Conservation (phyloP, 2,113 vertebrate species). For the Pycnonotus jocosus region DNA sequence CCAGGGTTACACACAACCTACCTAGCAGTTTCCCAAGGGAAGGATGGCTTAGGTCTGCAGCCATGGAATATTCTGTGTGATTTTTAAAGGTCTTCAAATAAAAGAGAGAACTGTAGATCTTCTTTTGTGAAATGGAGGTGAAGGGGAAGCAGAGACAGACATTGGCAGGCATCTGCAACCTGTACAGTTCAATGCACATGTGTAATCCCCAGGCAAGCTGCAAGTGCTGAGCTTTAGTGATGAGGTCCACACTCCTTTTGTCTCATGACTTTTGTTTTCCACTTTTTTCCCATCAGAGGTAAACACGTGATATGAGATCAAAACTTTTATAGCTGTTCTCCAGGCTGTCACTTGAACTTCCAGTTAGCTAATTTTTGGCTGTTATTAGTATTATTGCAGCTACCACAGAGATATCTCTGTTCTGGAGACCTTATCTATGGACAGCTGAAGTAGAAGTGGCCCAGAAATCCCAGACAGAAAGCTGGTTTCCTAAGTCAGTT, state of each 20-base stretch:
- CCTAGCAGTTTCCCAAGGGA: slow-evolving; percentile 40
- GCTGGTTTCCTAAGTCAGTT: neutral
- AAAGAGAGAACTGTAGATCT: neutral
- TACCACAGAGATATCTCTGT: neutral
- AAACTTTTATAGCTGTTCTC: neutral
- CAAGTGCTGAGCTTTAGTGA: neutral
- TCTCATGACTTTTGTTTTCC: neutral
- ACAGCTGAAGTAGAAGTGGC: neutral
- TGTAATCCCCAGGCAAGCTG: neutral
- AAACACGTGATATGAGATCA: neutral
- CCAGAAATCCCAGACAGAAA: neutral
- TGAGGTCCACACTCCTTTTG: neutral
- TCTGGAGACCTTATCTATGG: neutral
- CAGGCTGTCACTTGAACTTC: neutral
- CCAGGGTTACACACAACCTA: neutral
- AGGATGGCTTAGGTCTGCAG: neutral
- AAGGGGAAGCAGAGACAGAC: neutral
- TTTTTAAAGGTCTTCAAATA: slow-evolving; percentile 14
- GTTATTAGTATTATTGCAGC: neutral
- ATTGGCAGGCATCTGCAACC: neutral
- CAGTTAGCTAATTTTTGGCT: neutral
- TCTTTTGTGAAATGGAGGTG: neutral
- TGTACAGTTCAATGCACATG: neutral
- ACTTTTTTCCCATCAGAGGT: neutral
- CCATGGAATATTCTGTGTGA: neutral